These are phyloP conservation scores for Reticulitermes lucifugus DNA, from an alignment of 2,888 invertebrate genomes.

Conservation along the genomic window DNA sequence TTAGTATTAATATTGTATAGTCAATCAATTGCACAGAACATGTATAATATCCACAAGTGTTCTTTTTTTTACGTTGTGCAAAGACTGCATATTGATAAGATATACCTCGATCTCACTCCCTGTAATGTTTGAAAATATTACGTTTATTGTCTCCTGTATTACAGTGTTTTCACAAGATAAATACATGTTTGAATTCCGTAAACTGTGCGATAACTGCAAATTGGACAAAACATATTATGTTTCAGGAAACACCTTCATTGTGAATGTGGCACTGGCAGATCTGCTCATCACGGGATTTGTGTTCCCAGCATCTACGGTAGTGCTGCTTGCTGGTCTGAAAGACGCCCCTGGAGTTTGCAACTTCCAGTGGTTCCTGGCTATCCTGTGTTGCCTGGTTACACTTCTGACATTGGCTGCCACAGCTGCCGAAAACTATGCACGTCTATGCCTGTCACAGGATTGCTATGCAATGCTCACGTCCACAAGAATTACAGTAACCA, in stretches of 20 bases:
- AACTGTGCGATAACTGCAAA: too few species aligned
- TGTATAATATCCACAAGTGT: too few species aligned
- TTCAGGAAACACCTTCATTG: slow-evolving; percentile 76
- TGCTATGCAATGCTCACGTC: slow-evolving; percentile 65
- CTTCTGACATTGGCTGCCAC: slow-evolving; percentile 72
- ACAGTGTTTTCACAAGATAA: too few species aligned
- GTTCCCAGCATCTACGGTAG: slow-evolving; percentile 76
- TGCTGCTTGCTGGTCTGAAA: slow-evolving; percentile 74
- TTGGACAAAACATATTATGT: background rate
- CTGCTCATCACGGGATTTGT: slow-evolving; percentile 76
- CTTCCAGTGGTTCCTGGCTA: slow-evolving; percentile 75
- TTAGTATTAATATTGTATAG: too few species aligned
- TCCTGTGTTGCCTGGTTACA: slow-evolving; percentile 75
- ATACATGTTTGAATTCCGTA: too few species aligned
- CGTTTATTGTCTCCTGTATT: too few species aligned
- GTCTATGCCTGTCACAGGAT: slow-evolving; percentile 68
- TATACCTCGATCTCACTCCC: too few species aligned
- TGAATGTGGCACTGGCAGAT: slow-evolving; percentile 79
- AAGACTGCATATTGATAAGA: too few species aligned
- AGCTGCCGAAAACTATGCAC: slow-evolving; percentile 75
- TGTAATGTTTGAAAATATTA: too few species aligned
- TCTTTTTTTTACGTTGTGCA: too few species aligned
- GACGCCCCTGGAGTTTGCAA: slow-evolving; percentile 72
- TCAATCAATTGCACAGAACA: too few species aligned
- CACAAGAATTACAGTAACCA: slow-evolving; percentile 66